phyloP scores from a whole-genome alignment of 2,113 vertebrate genomes.

The Salminus brasiliensis region DNA sequence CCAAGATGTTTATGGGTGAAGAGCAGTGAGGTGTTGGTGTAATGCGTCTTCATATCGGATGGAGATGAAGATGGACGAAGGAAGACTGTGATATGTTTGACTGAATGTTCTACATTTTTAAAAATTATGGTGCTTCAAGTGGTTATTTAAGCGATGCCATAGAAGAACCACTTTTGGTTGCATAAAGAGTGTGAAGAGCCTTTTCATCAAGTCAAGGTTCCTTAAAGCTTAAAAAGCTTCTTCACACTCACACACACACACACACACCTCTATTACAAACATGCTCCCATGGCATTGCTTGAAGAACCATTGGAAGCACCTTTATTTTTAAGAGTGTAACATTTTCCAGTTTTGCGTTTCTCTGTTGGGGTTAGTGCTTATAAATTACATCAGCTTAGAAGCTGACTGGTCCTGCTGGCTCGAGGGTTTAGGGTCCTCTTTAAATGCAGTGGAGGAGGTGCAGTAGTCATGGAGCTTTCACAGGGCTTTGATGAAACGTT shows the following conservation, averaged over 20 bases:
- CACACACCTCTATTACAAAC: too few relatives aligned
- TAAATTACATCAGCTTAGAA: not conserved
- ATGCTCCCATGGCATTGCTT: too few relatives aligned
- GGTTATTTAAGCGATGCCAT: too few relatives aligned
- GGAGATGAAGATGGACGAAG: not conserved
- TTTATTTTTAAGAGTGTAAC: too few relatives aligned
- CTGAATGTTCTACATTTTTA: not conserved
- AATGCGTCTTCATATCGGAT: not conserved
- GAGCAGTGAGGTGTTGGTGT: not conserved
- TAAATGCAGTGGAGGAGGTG: constrained; percentile 1
- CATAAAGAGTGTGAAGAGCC: too few relatives aligned
- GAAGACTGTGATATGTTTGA: not conserved
- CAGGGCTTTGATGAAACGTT: constrained; percentile 13
- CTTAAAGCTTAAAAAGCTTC: too few relatives aligned
- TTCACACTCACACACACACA: too few relatives aligned
- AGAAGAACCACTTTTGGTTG: too few relatives aligned
- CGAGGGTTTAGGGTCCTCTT: not conserved
- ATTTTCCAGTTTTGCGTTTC: not conserved
- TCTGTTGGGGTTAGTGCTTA: not conserved
- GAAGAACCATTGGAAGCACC: too few relatives aligned
- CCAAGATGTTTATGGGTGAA: constrained; percentile 31
- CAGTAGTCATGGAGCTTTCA: not conserved
- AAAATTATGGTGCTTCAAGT: too few relatives aligned
- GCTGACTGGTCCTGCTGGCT: not conserved
- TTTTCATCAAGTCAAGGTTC: too few relatives aligned